Evolutionary conservation across 35 echinoderm and acorn worm species (phyloP).

Genomic region (Ophiothrix spiculata): DNA sequence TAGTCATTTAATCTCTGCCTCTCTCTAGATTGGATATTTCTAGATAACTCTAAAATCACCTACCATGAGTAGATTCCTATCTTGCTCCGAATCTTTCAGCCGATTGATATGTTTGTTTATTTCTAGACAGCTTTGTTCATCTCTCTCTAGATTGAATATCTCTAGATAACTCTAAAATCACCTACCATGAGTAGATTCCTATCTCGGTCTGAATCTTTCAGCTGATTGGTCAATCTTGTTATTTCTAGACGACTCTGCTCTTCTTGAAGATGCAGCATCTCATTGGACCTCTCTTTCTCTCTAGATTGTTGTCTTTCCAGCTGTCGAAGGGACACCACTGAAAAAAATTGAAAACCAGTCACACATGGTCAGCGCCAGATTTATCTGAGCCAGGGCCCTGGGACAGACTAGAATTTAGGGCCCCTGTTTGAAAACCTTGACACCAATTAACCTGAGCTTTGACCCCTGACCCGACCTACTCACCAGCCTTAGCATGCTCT

Average conservation of each 20-base stretch:
- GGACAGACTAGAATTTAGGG: background rate
- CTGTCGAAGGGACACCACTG: constrained; percentile 20
- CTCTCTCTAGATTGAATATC: background rate
- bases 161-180: background rate
- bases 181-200: constrained; percentile 31
- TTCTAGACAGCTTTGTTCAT: constrained; percentile 3
- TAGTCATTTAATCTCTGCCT: too few species aligned
- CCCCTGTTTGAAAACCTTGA: too few species aligned
- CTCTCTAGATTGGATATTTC: background rate
- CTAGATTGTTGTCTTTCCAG: constrained; percentile 3
- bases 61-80: constrained; percentile 34
- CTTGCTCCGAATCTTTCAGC: constrained; percentile 13
- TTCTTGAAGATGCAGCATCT: constrained; percentile 22
- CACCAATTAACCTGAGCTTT: too few species aligned
- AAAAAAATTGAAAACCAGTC: background rate
- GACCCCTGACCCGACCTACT: background rate
- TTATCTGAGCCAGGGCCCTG: background rate
- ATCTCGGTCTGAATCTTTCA: constrained; percentile 14
- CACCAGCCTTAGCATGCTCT: constrained; percentile 30
- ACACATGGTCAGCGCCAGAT: background rate
- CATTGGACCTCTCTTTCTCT: constrained; percentile 5
- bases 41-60: too few species aligned
- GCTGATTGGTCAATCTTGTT: background rate
- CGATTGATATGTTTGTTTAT: background rate
- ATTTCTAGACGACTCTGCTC: constrained; percentile 9